These are phyloP conservation scores for Hippopotamyrus pictus DNA, from an alignment of 2,797 vertebrate species.

Conservation along the genomic window DNA sequence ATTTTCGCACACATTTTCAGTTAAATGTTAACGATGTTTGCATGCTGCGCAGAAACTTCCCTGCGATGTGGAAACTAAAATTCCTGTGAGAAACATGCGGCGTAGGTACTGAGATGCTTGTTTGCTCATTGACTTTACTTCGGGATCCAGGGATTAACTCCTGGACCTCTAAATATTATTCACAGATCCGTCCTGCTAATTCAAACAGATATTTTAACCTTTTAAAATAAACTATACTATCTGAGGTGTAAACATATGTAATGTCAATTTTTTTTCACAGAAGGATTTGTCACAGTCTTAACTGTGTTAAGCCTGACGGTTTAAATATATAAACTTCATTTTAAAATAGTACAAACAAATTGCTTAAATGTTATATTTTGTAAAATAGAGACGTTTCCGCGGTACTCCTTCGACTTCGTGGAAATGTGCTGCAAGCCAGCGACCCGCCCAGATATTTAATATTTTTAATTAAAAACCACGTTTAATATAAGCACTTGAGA, in stretches of 20 bases:
- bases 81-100: background rate
- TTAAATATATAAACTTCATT: background rate
- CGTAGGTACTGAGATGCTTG: background rate
- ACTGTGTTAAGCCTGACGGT: background rate
- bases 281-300: background rate
- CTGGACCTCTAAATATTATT: background rate
- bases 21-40: background rate
- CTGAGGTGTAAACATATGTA: background rate
- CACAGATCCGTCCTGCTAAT: background rate
- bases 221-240: background rate
- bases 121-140: background rate
- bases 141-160: constrained; percentile 4
- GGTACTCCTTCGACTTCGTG: background rate
- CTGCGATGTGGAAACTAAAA: background rate
- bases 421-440: background rate
- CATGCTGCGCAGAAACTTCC: background rate
- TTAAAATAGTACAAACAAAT: background rate
- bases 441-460: background rate
- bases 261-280: background rate
- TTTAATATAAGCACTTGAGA: background rate
- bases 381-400: background rate
- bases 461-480: background rate
- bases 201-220: background rate
- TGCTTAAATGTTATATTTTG: background rate
- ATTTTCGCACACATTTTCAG: background rate